Base-by-base conservation (phyloP, 1,140 invertebrate genomes). In the Muscidifurax raptorellus region DNA sequence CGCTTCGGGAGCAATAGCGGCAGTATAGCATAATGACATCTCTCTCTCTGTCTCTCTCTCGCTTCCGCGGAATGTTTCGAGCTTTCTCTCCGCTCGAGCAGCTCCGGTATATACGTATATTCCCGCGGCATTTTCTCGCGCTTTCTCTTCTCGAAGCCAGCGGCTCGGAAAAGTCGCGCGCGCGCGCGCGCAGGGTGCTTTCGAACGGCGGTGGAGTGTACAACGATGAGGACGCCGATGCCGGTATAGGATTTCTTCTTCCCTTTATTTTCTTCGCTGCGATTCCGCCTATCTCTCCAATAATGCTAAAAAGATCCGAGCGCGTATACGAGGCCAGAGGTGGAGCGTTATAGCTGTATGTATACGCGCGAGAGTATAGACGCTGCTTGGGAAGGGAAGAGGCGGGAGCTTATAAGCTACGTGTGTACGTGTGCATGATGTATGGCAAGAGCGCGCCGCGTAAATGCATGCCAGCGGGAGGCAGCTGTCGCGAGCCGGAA, bases 271-370 rank as follows among this genome's bases (percentile, higher is more conserved):
- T 75, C 30, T 30, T 28, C 9, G 44, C 25, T 80, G 13, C 40
- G 66, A 28, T 71, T 81, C 67, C 30, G 7, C 40, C 12, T 72
- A 40, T 74, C 32, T 75, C n/a, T 72, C 72, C 71, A 82, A 74
- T 75, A 75, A 82, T 36, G 28, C 27, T 82, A 82, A 75, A 81
- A 82, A 82, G 80, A 75, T 74, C 71, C 71, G 30, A 1, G 67
- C 12, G 25, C 10, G 22, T 18, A 59, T 59, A 25, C 66, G n/a
- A 69, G 67, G 27, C 18, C 13, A 28, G 12, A 27, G 22, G 3
- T 80, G 6, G 67, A 25, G n/a, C 10, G n/a, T 2, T 67, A 67
- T 67, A n/a, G 3, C n/a, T 27, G 18, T 2, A 18, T 1, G 59
- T 64, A 28, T 79, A 27, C 13, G 30, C 32, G 59, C 67, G 30